phyloP scores from a whole-genome alignment of 2,888 invertebrate species.

The Calameuta pallipes region DNA sequence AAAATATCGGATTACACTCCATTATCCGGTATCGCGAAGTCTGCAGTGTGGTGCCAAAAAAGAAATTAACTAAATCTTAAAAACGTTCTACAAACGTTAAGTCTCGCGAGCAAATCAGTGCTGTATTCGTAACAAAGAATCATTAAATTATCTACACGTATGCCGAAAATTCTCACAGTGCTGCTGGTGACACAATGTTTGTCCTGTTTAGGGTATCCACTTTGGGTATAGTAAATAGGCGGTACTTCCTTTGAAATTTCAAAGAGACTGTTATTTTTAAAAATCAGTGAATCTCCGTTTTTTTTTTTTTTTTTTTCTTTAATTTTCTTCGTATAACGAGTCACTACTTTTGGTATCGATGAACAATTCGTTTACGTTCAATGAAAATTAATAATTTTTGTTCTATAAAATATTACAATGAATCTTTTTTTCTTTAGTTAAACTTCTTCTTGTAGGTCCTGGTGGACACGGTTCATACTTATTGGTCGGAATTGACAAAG shows the following conservation, averaged over 20 bases:
- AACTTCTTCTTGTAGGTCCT: not conserved
- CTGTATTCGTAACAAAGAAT: not conserved
- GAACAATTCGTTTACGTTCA: not conserved
- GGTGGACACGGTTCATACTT: not conserved
- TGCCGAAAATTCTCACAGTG: not conserved
- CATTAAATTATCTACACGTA: not conserved
- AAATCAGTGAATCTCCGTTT: not conserved
- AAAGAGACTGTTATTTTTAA: not conserved
- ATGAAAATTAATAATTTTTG: not conserved
- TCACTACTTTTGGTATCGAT: not conserved
- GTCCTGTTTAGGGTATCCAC: not conserved
- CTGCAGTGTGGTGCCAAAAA: not conserved
- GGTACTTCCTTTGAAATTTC: not conserved
- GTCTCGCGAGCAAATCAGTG: not conserved
- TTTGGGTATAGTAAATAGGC: not conserved
- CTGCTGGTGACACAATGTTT: not conserved
- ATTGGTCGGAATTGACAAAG: not conserved
- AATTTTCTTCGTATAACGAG: not conserved
- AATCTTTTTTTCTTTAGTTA: not conserved
- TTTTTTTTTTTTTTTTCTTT: too few relatives aligned
- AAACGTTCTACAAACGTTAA: not conserved
- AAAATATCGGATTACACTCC: constrained; percentile 11
- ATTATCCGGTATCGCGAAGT: not conserved
- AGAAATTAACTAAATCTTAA: not conserved
- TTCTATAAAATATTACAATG: not conserved